Evolutionary conservation across 2,888 invertebrate species (phyloP).

Genomic region (Ariolimax columbianus): DNA sequence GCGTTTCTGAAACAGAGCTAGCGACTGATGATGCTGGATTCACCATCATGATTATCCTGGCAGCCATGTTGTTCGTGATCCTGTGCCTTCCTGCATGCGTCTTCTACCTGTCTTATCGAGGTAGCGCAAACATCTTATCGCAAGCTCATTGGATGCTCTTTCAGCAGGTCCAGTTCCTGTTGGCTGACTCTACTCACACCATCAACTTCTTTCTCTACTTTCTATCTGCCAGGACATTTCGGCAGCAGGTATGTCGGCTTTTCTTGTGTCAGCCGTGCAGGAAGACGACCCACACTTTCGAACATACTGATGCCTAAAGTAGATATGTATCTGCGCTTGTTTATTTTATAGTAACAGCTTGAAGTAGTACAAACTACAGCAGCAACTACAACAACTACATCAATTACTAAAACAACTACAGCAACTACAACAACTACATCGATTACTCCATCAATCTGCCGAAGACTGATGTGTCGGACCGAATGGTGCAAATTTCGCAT

Average conservation of each 20-base stretch:
- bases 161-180: slow-evolving; percentile 55
- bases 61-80: slow-evolving; percentile 52
- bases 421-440: no score
- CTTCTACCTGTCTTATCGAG: slow-evolving; percentile 40
- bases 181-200: slow-evolving; percentile 67
- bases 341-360: no score
- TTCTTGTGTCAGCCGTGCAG: slow-evolving; percentile 7
- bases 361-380: no score
- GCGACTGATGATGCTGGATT: neutral
- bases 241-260: slow-evolving; percentile 55
- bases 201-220: slow-evolving; percentile 70
- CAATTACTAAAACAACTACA: no score
- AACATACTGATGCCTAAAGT: neutral
- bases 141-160: slow-evolving; percentile 40
- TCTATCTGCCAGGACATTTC: slow-evolving; percentile 63
- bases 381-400: no score
- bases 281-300: neutral
- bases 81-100: slow-evolving; percentile 50
- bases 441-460: no score
- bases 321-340: no score
- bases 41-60: slow-evolving; percentile 52
- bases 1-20: neutral
- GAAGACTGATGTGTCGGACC: no score
- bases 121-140: neutral
- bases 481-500: no score